A percentile compares a stretch with the other conserved stretches of the same genome.
Evolutionary conservation across 2,113 vertebrate genomes (phyloP).

Genomic region (Rhinoderma darwinii): DNA sequence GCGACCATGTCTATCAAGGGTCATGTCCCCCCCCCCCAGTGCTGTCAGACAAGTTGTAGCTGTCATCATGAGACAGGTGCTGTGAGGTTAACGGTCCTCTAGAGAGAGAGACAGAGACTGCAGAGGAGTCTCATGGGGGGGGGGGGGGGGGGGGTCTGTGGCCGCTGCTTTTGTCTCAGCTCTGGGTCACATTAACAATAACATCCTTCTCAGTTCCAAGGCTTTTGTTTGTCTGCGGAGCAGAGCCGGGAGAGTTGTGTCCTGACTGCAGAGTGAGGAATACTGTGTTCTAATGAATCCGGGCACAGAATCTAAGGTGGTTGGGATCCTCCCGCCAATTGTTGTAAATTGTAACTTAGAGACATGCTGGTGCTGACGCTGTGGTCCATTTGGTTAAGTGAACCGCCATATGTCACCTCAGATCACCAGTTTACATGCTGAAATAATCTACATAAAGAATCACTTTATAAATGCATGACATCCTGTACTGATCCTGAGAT

Average conservation of each 20-base stretch:
- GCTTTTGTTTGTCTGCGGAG: conserved; percentile 27
- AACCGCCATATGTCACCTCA: not conserved
- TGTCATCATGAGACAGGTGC: conserved; percentile 36
- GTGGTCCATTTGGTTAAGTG: not conserved
- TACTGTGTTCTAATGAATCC: not conserved
- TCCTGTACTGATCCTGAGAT: too few relatives aligned
- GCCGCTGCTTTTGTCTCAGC: not conserved
- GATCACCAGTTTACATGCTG: not conserved
- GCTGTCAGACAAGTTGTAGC: not conserved
- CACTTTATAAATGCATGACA: too few relatives aligned
- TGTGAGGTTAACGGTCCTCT: not conserved
- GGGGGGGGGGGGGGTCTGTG: not conserved
- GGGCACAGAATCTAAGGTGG: not conserved
- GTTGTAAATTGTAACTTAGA: not conserved
- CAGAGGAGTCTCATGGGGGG: not conserved
- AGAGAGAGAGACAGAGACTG: not conserved
- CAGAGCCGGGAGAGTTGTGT: conserved; percentile 12
- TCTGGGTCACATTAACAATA: conserved; percentile 15
- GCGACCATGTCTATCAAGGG: not conserved
- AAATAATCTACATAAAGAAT: too few relatives aligned
- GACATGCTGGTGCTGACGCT: not conserved
- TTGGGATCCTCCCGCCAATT: not conserved
- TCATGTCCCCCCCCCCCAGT: not conserved
- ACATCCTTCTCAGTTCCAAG: conserved; percentile 4
- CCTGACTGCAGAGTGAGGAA: conserved; percentile 14